Evolutionary conservation across 2,113 vertebrate species (phyloP), one percentile per base, ranked within the genome.

Genomic region (Etheostoma cragini): DNA sequence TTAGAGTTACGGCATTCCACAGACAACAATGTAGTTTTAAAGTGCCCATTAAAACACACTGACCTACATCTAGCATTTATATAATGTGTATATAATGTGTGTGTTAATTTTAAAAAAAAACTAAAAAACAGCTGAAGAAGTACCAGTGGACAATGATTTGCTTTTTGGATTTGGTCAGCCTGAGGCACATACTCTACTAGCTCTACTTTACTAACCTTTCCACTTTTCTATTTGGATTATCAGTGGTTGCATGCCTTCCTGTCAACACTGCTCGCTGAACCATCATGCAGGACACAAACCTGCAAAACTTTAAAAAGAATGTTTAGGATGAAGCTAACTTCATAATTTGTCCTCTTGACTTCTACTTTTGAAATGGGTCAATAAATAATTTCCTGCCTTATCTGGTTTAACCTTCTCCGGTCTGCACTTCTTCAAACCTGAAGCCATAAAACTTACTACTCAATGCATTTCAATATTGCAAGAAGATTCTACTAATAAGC

Each of bases 1-100:
- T 57, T 52, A n/a, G 1, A 67, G 54, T 35, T 26, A 30, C 33
- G 10, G 49, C 77, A 81, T 88, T 84, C 61, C 74, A 38, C 54
- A 42, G 50, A 74, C n/a, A 57, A 4, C 24, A 17, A 16, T 80
- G 72, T 66, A 5, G 8, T 19, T 42, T 54, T 15, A 75, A 21
- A 8, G 33, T 1, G 6, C 38, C 38, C 11, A 46, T 16, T 17
- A 53, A 22, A 72, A 65, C 50, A 56, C 57, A 61, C 0, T 75
- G 53, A 38, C 22, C 61, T 52, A 4, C 69, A 64, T 30, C 52
- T 75, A 52, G 1, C 16, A 3, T 68, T 72, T 77, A 62, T 42
- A 24, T 47, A 33, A 70, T 26, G 26, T 26, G 26, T 26, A 26
- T 26, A 26, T 26, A 26, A 26, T 26, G 26, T 19, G 14, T 49